Conservation (phyloP, 2,888 invertebrate genomes). For the Azorinus chamasolen region DNA sequence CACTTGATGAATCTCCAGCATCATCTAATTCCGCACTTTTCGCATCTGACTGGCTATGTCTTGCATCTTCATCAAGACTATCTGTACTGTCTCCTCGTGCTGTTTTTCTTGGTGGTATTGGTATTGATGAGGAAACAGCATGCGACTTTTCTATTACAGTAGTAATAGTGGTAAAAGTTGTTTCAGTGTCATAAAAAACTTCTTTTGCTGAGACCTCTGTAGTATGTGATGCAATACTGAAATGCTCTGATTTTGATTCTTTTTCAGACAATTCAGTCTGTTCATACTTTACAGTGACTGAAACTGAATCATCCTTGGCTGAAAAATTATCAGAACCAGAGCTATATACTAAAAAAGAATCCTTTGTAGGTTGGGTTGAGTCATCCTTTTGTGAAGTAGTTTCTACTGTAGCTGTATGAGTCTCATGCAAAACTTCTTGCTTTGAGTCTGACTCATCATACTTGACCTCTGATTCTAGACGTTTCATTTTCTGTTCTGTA, state of each 20-base stretch:
- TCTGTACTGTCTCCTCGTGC: slow-evolving; percentile 30
- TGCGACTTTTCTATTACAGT: slow-evolving; percentile 15
- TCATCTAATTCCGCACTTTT: slow-evolving; percentile 72
- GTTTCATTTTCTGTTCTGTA: not conserved
- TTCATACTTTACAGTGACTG: slow-evolving; percentile 21
- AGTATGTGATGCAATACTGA: not conserved
- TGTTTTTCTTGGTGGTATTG: slow-evolving; percentile 21
- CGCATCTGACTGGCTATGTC: not conserved
- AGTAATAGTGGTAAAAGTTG: slow-evolving; percentile 17
- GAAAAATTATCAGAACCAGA: slow-evolving; percentile 65
- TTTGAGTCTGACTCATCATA: too few species aligned
- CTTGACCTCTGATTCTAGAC: too few species aligned
- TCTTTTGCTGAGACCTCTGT: slow-evolving; percentile 15
- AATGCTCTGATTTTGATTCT: slow-evolving; percentile 59
- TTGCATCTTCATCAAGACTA: slow-evolving; percentile 20
- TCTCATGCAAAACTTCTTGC: not conserved
- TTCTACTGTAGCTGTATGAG: slow-evolving; percentile 29
- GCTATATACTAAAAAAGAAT: slow-evolving; percentile 67
- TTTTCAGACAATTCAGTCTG: slow-evolving; percentile 39
- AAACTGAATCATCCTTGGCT: slow-evolving; percentile 55
- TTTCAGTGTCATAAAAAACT: slow-evolving; percentile 32
- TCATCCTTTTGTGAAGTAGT: not conserved
- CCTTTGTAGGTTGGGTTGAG: slow-evolving; percentile 2
- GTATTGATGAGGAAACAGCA: slow-evolving; percentile 21
- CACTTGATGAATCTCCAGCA: slow-evolving; percentile 84